phyloP scores from a whole-genome alignment of 2,888 invertebrate species.

The Cyaniris semiargus region DNA sequence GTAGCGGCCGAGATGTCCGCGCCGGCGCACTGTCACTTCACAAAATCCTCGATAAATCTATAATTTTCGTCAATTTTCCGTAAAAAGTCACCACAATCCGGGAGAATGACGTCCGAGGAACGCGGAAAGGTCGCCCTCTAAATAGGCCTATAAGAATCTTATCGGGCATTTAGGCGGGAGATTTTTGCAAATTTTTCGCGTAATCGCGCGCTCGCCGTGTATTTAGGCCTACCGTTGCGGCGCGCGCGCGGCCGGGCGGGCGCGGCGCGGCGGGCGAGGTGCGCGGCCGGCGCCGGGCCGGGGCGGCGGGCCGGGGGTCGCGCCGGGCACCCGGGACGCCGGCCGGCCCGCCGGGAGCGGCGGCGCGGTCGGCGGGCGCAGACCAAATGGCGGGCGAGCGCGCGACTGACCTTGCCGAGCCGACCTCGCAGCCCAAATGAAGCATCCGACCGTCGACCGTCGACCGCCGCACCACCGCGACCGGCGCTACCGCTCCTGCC shows the following conservation, averaged over 20 bases:
- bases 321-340: conserved; percentile 38
- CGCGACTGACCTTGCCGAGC: conserved; percentile 52
- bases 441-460: conserved; percentile 47
- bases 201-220: conserved; percentile 52
- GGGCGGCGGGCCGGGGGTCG: conserved; percentile 35
- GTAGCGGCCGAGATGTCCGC: conserved; percentile 32
- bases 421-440: conserved; percentile 59
- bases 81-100: conserved; percentile 52
- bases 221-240: conserved; percentile 65
- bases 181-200: conserved; percentile 69
- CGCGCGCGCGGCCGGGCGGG: conserved; percentile 42
- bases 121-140: conserved; percentile 50
- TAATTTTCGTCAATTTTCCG: conserved; percentile 42
- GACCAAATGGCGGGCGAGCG: conserved; percentile 58
- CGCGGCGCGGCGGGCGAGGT: conserved; percentile 34
- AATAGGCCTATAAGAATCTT: conserved; percentile 79
- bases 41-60: conserved; percentile 37
- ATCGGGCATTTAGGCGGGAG: conserved; percentile 55
- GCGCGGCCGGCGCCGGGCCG: conserved; percentile 36
- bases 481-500: neutral
- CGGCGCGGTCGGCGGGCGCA: conserved; percentile 57
- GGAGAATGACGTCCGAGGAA: conserved; percentile 48
- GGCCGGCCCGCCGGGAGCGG: conserved; percentile 30
- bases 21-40: conserved; percentile 40
- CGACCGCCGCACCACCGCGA: conserved; percentile 8